Evolutionary conservation across 2,797 vertebrate species (phyloP).

Genomic region (Aeoliscus strigatus): DNA sequence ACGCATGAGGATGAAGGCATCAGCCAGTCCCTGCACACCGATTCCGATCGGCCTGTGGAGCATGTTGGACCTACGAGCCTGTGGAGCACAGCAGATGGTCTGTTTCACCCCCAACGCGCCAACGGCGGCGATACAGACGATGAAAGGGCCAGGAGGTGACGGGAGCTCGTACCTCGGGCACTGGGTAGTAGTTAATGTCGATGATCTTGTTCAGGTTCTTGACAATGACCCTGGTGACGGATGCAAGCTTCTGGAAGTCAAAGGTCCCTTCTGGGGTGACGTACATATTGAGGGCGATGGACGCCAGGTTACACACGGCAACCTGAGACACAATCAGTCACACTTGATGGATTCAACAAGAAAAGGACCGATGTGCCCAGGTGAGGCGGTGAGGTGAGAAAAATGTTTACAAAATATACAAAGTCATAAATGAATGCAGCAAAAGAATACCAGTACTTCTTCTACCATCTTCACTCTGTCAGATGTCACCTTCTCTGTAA

Average conservation of each 20-base stretch:
- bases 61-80: conserved; percentile 86
- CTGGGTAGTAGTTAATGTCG: conserved; percentile 94
- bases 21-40: conserved; percentile 93
- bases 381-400: no score
- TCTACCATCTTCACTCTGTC: no score
- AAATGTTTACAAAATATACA: no score
- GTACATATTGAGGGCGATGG: conserved; percentile 94
- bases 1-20: conserved; percentile 94
- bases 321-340: no score
- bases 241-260: conserved; percentile 86
- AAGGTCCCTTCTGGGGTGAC: conserved; percentile 85
- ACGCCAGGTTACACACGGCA: conserved; percentile 94
- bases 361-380: no score
- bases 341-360: no score
- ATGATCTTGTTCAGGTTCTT: conserved; percentile 96
- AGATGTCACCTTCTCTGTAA: no score
- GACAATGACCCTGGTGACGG: conserved; percentile 90
- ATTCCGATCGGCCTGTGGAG: conserved; percentile 92
- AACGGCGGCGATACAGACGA: background rate
- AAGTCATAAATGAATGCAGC: background rate
- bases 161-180: conserved; percentile 79
- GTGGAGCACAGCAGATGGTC: conserved; percentile 4
- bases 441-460: background rate
- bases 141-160: no score
- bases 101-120: conserved; percentile 1